Evolutionary conservation across 2,888 invertebrate species (phyloP), one percentile per base, ranked within the genome.

Genomic region (Leptinotarsa juncta): DNA sequence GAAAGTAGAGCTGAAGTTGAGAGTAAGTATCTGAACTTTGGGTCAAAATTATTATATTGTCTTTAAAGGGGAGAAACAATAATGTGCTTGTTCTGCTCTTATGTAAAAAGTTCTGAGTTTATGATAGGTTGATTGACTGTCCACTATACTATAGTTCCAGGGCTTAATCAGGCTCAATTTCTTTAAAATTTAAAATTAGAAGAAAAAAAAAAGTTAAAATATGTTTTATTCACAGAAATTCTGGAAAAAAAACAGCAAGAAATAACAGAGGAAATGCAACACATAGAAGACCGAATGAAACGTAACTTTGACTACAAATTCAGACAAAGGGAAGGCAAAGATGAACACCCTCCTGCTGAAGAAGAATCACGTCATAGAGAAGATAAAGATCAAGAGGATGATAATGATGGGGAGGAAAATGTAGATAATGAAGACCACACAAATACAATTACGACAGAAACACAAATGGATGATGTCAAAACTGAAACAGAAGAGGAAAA

Each of bases 1-100:
- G 90, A 91, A 48, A 93, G 93, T 81, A 91, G 91, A 87, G 89
- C 89, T 79, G 89, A 89, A 79, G 90, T 93, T 83, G 91, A 92
- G 88, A 92, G 93, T 93, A 87, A 89, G 91, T 90, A 71, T 62
- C 4, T 42, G 42, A 42, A 42, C 42, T 42, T 42, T 0, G 2
- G 10, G 42, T 42, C 10, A 42, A 42, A 42, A 42, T 42, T 42
- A 42, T 42, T 42, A 42, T 10, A 42, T 42, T 42, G 12, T 42
- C 3, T 2, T 42, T 42, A 3, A 42, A 42, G 42, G 42, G 10
- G 42, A 42, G 10, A 42, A 42, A 42, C 10, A 42, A 42, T 42
- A 42, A 42, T 42, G 42, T 10, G 10, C 10, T 42, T 10, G 42
- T 42, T 10, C 10, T 42, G 42, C 42, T 42, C 10, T 42, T 42